These are phyloP conservation scores for Mesembrinibis cayennensis DNA, from an alignment of 2,113 vertebrate species.

Conservation along the genomic window DNA sequence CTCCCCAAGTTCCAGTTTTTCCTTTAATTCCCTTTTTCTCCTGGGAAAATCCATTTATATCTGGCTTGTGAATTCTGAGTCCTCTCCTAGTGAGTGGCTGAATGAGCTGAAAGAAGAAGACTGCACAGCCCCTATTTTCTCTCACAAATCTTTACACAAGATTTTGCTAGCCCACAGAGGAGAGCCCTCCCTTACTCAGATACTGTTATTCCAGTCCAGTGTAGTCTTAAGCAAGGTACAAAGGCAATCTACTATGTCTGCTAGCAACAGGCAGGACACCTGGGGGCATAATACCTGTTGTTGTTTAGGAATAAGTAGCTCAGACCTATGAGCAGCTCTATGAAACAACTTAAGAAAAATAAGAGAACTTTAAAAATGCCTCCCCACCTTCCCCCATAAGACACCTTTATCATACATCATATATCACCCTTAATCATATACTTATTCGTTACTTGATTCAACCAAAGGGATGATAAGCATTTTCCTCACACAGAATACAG, in stretches of 20 bases:
- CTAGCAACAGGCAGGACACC: not conserved
- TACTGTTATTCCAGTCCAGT: not conserved
- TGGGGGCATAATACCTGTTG: not conserved
- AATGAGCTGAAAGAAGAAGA: accelerated
- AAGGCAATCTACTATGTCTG: not conserved
- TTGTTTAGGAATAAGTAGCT: not conserved
- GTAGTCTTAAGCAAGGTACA: accelerated
- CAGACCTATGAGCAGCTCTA: not conserved
- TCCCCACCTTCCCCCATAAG: not conserved
- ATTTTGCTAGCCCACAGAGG: not conserved
- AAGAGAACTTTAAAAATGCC: not conserved
- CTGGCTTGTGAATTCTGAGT: not conserved
- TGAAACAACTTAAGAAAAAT: not conserved
- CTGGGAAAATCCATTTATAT: not conserved
- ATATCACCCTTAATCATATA: accelerated
- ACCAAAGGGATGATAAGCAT: not conserved
- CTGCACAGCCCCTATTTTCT: no score
- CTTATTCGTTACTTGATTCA: not conserved
- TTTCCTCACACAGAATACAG: not conserved
- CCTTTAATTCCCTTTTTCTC: not conserved
- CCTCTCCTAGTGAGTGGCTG: not conserved
- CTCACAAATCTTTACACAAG: no score
- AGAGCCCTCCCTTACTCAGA: not conserved
- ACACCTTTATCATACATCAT: no score
- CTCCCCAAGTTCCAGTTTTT: not conserved